These are phyloP conservation scores for Popillia japonica DNA, from an alignment of 1,140 invertebrate genomes.

Conservation along the genomic window DNA sequence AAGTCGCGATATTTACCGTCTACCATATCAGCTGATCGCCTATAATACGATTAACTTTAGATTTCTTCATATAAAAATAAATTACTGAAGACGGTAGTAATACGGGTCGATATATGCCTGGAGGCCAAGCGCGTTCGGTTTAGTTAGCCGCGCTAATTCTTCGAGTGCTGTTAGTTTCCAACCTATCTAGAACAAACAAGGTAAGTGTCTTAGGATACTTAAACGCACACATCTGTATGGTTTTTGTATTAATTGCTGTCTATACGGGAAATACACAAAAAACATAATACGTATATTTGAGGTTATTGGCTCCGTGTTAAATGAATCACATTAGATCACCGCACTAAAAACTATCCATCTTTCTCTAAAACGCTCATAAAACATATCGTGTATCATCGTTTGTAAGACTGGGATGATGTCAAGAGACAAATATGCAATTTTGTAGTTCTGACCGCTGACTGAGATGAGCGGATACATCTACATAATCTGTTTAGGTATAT, in stretches of 20 bases:
- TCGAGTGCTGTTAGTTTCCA: not conserved
- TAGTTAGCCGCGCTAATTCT: constrained; percentile 26
- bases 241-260: constrained; percentile 19
- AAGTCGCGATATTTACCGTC: not conserved
- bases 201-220: constrained; percentile 6
- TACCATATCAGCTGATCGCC: not conserved
- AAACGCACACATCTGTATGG: not conserved
- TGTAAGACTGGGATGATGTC: constrained; percentile 3
- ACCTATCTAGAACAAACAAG: not conserved
- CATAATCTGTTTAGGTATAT: constrained; percentile 2
- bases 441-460: not conserved
- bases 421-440: constrained; percentile 35
- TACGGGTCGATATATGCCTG: constrained; percentile 26
- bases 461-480: constrained; percentile 9
- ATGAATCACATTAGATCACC: constrained; percentile 25
- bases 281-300: constrained; percentile 11
- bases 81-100: not conserved
- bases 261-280: constrained; percentile 9
- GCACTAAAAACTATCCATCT: not conserved
- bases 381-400: not conserved
- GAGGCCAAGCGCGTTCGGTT: constrained; percentile 9
- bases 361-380: not conserved
- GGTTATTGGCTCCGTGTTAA: constrained; percentile 8
- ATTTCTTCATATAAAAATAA: constrained; percentile 28
- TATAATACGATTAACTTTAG: constrained; percentile 10